Evolutionary conservation across 1,140 invertebrate species (phyloP), one percentile per base, ranked within the genome.

Genomic region (Pseudomyrmex gracilis): DNA sequence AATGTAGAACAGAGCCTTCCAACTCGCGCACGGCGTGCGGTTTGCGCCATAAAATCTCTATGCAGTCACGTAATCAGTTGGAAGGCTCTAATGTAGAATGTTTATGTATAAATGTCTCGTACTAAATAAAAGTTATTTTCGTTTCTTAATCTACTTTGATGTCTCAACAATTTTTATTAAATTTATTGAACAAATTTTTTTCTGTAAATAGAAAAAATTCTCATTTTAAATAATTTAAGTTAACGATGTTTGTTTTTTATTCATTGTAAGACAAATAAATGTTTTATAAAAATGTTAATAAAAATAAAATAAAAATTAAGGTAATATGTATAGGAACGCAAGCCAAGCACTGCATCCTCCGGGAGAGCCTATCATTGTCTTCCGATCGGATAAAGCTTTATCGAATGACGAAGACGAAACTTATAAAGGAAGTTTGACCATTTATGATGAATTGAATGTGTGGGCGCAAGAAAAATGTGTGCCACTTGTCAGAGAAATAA

Each of bases 401-500:
- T 97, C 97, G 0, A 96, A 96, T 78, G 97, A 98, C 83, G 95
- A 96, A 49, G 97, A 98, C 92, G 97, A 98, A 93, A 98, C 97
- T 9, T 98, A 96, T 90, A 96, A 93, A 20, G 97, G 97, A 3
- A 96, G 95, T 88, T 90, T 97, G 58, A 93, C 93, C 10, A 97
- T 95, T 91, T 98, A 97, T 90, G 97, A 98, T 90, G 97, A 98
- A 87, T 90, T 97, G 1, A 96, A 97, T 88, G 96, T 96, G 73
- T 99, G 99, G 99, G 95, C 97, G 0, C 96, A 97, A 82, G 97
- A 97, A 70, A 97, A 97, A 91, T 99, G 99, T 92, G 97, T 98
- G 15, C 97, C 97, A 1, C 93, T 98, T 24, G 97, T 98, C 0
- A 94, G 97, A 77, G 98, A 99, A 94, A 99, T 99, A 63, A 99